Evolutionary conservation across 2,113 vertebrate species (phyloP), one percentile per base, ranked within the genome.

Genomic region (Athene noctua): DNA sequence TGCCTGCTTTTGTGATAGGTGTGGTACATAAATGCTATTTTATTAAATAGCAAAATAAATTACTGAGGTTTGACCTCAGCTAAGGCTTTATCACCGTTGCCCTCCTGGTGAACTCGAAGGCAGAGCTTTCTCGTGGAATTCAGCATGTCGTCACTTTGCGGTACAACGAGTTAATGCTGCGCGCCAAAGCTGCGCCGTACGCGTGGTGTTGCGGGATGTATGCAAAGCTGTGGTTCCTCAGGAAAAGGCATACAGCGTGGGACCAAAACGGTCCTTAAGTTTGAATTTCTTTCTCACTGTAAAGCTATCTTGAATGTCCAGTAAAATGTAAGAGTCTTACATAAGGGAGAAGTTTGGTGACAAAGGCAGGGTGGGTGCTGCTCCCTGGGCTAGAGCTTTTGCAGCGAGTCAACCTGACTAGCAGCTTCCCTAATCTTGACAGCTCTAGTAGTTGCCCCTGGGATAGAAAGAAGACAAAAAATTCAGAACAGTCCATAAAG

Each of bases 21-120:
- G 91, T 90, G 88, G 68, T 90, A 34, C 91, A 94, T 84, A 95
- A 95, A 97, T 55, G 77, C 96, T 96, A 36, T 87, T 97, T 96
- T 97, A 97, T 97, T 97, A 94, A 98, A 95, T 65, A 96, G 94
- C 89, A 95, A 97, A 97, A 95, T 85, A 91, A 96, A 97, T 95
- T 88, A 46, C 91, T 92, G 92, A 87, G 96, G 94, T 97, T 97
- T 97, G 97, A 97, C 96, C 96, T 97, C 96, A 80, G 94, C 80
- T 70, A 55, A 90, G 95, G 92, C 97, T 98, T 98, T 97, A 98
- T 98, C 98, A 93, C 92, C 94, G 86, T 62, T 98, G 98, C 96
- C 97, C 98, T 79, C 93, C 97, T 92, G 86, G 95, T 98, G 98
- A 98, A 98, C 98, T 96, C 97, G 34, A 66, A 95, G 94, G 95